Percentiles rank a stretch among this genome's conserved stretches.
phyloP scores from a whole-genome alignment of 2,888 invertebrate genomes.

The Ennomos erosarius region DNA sequence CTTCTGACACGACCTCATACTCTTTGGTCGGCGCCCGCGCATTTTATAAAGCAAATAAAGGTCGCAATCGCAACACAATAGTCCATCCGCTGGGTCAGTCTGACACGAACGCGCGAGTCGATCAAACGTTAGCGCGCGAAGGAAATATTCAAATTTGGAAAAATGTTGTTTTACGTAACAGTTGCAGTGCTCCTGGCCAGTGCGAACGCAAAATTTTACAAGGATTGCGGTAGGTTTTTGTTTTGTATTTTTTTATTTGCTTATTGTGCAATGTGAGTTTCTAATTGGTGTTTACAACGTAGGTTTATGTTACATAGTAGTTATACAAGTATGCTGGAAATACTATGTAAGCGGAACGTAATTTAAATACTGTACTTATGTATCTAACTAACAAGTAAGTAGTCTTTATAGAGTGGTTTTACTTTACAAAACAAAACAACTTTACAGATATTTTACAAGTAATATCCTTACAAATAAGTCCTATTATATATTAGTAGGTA shows the following conservation, averaged over 20 bases:
- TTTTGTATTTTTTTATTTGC: slow-evolving; percentile 6
- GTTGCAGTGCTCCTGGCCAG: slow-evolving; percentile 65
- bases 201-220: slow-evolving; percentile 75
- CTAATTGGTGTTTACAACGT: neutral
- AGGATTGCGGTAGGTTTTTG: slow-evolving; percentile 71
- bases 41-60: slow-evolving; percentile 74
- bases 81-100: slow-evolving; percentile 65
- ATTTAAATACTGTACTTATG: no score
- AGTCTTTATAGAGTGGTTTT: no score
- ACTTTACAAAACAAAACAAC: no score
- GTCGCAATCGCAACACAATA: slow-evolving; percentile 64
- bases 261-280: slow-evolving; percentile 5
- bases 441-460: no score
- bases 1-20: slow-evolving; percentile 39
- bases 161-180: slow-evolving; percentile 68
- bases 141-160: slow-evolving; percentile 26
- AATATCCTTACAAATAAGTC: no score
- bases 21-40: slow-evolving; percentile 76
- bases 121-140: slow-evolving; percentile 73
- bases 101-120: slow-evolving; percentile 70
- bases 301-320: neutral
- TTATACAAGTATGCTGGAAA: neutral
- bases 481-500: no score
- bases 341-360: no score
- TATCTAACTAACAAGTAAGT: no score